phyloP scores from a whole-genome alignment of 2,797 vertebrate species.

The Pampus argenteus region DNA sequence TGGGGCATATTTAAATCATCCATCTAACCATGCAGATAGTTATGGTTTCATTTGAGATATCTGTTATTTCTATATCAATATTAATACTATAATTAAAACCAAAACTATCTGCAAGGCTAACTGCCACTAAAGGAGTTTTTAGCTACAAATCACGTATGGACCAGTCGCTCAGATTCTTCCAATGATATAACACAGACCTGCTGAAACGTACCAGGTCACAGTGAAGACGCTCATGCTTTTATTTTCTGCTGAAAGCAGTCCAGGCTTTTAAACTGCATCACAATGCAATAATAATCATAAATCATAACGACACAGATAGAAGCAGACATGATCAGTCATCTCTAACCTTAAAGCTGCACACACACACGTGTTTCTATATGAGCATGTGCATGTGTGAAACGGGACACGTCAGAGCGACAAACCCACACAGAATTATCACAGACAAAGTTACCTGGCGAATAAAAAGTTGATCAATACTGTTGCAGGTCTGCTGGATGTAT shows the following conservation, averaged over 20 bases:
- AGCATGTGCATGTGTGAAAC: too few relatives aligned
- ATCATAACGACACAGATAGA: not conserved
- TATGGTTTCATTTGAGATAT: not conserved
- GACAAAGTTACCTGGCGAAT: not conserved
- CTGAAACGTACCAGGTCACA: not conserved
- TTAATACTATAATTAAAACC: conserved; percentile 1
- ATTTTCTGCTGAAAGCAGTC: not conserved
- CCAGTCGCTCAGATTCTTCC: not conserved
- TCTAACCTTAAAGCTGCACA: not conserved
- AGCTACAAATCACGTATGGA: not conserved
- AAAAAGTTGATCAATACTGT: too few relatives aligned
- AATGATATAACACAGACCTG: not conserved
- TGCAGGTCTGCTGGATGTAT: not conserved
- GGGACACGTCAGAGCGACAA: not conserved
- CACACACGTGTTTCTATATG: too few relatives aligned
- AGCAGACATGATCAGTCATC: not conserved
- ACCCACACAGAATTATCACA: not conserved
- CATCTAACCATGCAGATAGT: not conserved
- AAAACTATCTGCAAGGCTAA: too few relatives aligned
- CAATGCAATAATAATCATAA: not conserved
- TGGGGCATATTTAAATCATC: too few relatives aligned
- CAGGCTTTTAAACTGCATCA: not conserved
- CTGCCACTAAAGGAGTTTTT: not conserved
- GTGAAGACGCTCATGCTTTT: conserved; percentile 2
- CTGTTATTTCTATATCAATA: not conserved